Conservation (phyloP, 2,797 vertebrate species). For the Phrynocephalus vlangalii region DNA sequence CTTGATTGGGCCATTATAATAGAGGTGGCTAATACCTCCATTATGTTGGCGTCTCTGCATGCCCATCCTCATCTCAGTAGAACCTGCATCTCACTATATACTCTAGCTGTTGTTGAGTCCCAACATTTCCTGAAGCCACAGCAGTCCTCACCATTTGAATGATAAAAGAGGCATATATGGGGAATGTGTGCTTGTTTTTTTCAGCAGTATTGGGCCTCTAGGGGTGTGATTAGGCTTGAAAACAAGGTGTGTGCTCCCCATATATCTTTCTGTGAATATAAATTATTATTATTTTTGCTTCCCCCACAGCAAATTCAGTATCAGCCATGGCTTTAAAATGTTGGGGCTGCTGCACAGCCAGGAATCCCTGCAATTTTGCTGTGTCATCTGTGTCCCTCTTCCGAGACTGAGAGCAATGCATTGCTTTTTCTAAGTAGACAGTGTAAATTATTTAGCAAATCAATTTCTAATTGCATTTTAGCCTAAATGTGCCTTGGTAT, state of each 20-base stretch:
- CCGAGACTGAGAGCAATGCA: not conserved
- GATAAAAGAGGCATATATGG: not conserved
- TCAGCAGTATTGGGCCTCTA: not conserved
- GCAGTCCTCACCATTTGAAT: not conserved
- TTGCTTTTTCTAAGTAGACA: slow-evolving; percentile 7
- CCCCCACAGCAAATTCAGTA: not conserved
- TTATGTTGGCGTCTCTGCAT: not conserved
- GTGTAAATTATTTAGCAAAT: slow-evolving; percentile 42
- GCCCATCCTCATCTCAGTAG: not conserved
- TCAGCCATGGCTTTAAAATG: not conserved
- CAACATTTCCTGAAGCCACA: too few species aligned
- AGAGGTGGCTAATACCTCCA: not conserved
- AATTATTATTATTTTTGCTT: not conserved
- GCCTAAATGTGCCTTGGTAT: not conserved
- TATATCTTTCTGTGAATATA: not conserved
- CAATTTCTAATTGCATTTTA: slow-evolving; percentile 30
- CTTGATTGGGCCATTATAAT: not conserved
- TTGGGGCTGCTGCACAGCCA: not conserved
- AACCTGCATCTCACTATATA: not conserved
- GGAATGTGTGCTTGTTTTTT: not conserved
- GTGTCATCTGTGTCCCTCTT: not conserved
- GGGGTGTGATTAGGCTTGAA: not conserved
- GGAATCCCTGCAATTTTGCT: not conserved
- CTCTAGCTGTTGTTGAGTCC: not conserved
- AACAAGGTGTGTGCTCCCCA: not conserved